Conservation (phyloP, 1,140 invertebrate species). For the Sminthurides bifidus region DNA sequence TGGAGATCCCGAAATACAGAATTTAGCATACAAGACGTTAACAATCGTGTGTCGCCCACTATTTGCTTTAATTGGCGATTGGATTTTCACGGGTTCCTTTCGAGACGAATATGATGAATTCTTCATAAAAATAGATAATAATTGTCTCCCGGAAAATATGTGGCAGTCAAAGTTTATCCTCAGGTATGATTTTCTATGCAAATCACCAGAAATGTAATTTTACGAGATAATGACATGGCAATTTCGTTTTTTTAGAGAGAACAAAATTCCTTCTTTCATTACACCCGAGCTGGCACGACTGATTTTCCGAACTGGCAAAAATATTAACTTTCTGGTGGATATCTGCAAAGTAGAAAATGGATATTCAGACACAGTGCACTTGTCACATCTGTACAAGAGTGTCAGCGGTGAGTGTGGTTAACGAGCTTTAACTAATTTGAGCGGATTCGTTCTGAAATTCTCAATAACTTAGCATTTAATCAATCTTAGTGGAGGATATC, state of each 20-base stretch:
- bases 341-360: not conserved
- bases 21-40: not conserved
- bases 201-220: not conserved
- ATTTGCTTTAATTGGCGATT: conserved; percentile 2
- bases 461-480: too few relatives aligned
- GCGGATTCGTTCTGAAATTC: too few relatives aligned
- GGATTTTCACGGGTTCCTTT: conserved; percentile 1
- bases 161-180: conserved; percentile 2
- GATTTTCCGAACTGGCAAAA: conserved; percentile 4
- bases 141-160: not conserved
- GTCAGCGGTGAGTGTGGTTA: not conserved
- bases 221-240: not conserved
- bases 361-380: not conserved
- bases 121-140: not conserved
- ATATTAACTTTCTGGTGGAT: conserved; percentile 4
- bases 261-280: not conserved
- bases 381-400: not conserved
- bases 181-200: not conserved
- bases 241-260: not conserved
- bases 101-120: conserved; percentile 4
- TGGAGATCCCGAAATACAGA: conserved; percentile 4
- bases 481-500: not conserved
- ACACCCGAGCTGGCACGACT: not conserved
- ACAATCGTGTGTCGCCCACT: not conserved
- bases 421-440: too few relatives aligned